Evolutionary conservation across 1,140 invertebrate species (phyloP).

Genomic region (Meloidogyne exigua): DNA sequence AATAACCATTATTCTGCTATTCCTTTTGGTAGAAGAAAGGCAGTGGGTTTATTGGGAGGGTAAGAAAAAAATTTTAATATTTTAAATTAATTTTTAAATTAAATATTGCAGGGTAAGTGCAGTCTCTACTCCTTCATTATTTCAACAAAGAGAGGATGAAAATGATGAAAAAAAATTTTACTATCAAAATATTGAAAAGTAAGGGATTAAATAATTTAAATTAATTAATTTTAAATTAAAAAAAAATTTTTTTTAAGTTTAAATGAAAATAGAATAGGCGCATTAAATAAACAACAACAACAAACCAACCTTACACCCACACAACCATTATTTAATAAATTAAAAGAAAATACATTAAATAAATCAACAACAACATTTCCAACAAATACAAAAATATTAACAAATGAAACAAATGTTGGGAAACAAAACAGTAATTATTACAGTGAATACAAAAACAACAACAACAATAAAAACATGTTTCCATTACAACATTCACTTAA

Average conservation of each 20-base stretch:
- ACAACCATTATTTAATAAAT: not conserved
- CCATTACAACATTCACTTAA: not conserved
- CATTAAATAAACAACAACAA: not conserved
- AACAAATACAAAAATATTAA: not conserved
- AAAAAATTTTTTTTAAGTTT: not conserved
- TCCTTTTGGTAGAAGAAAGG: slow-evolving; percentile 15
- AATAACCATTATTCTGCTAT: slow-evolving; percentile 22
- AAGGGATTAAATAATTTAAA: not conserved
- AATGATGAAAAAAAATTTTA: not conserved
- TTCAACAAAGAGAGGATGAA: slow-evolving; percentile 3
- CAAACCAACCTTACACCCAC: not conserved
- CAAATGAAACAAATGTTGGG: not conserved
- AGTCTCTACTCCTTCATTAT: slow-evolving; percentile 19
- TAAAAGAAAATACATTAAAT: not conserved
- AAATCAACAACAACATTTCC: not conserved
- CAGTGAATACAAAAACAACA: no score
- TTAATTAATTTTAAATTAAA: not conserved
- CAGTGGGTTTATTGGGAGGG: not conserved
- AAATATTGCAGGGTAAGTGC: not conserved
- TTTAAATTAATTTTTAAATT: no score
- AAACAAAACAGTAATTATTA: not conserved
- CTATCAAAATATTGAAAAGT: not conserved
- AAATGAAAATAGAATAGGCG: not conserved
- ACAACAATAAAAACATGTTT: not conserved
- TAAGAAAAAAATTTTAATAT: not conserved